Evolutionary conservation across 1,140 invertebrate species (phyloP).

Genomic region (Diorhabda elongata): DNA sequence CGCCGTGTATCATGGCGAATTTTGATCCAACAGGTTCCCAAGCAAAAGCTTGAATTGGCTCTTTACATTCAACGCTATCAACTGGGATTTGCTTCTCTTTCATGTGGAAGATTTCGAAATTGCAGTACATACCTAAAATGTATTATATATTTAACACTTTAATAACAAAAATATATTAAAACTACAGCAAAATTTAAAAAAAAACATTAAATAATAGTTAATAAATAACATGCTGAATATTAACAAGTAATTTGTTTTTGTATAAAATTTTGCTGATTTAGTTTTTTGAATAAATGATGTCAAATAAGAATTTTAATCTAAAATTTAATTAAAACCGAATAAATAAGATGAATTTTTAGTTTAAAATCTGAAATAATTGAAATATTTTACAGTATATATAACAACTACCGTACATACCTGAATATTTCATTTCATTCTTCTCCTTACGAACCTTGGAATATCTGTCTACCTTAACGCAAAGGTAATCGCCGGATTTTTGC

Average conservation of each 20-base stretch:
- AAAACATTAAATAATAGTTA: too few species aligned
- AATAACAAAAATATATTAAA: too few species aligned
- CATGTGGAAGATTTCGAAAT: constrained; percentile 99
- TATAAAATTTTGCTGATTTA: too few species aligned
- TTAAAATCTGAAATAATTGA: background rate
- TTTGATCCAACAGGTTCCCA: constrained; percentile 97
- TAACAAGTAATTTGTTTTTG: too few species aligned
- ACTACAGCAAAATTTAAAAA: too few species aligned
- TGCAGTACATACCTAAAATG: constrained; percentile 93
- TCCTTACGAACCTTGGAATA: constrained; percentile 93
- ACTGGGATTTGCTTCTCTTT: constrained; percentile 97
- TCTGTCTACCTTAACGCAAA: constrained; percentile 97
- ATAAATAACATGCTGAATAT: too few species aligned
- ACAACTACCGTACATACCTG: constrained; percentile 78
- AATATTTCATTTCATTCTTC: constrained; percentile 88
- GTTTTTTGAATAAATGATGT: too few species aligned
- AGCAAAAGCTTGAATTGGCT: constrained; percentile 91
- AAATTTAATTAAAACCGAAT: background rate
- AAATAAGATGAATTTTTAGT: background rate
- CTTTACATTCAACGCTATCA: constrained; percentile 93
- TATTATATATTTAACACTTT: too few species aligned
- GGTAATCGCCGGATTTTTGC: constrained; percentile 97
- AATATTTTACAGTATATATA: background rate
- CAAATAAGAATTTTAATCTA: too few species aligned
- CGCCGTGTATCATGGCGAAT: constrained; percentile 95